These are phyloP conservation scores for Eulemur mongoz DNA, from an alignment of 2,797 vertebrate genomes.

Conservation along the genomic window DNA sequence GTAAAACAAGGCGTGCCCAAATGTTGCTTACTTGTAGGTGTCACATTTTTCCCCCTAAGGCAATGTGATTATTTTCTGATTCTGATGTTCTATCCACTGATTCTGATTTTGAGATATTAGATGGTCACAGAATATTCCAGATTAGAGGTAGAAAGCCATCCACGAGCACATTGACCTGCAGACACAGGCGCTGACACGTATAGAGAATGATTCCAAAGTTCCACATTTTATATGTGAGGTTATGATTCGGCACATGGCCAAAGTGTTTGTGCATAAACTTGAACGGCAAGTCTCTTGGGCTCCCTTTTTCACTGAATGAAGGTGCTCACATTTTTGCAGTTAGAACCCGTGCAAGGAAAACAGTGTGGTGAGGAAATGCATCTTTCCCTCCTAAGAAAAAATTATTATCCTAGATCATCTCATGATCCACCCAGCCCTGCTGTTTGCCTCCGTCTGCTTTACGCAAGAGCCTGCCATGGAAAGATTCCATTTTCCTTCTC, in stretches of 20 bases:
- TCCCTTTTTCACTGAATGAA: neutral
- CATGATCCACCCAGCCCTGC: neutral
- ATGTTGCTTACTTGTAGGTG: neutral
- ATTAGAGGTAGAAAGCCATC: neutral
- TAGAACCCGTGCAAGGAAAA: neutral
- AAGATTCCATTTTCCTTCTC: neutral
- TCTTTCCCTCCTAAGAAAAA: neutral
- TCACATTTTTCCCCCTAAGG: neutral
- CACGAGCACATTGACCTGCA: accelerated
- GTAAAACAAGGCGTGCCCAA: neutral
- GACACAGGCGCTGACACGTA: neutral
- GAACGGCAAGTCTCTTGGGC: neutral
- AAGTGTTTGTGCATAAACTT: neutral
- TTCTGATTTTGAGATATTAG: neutral
- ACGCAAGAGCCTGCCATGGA: neutral
- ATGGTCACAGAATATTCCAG: neutral
- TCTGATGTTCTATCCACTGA: neutral
- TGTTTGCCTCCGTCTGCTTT: neutral
- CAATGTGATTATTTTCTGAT: neutral
- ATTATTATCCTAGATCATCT: neutral
- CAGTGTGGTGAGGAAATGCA: neutral
- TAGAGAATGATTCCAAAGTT: neutral
- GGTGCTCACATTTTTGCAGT: neutral
- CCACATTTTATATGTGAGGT: accelerated
- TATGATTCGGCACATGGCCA: neutral